Conservation (phyloP, 2,888 invertebrate genomes). For the Thelaira solivaga region DNA sequence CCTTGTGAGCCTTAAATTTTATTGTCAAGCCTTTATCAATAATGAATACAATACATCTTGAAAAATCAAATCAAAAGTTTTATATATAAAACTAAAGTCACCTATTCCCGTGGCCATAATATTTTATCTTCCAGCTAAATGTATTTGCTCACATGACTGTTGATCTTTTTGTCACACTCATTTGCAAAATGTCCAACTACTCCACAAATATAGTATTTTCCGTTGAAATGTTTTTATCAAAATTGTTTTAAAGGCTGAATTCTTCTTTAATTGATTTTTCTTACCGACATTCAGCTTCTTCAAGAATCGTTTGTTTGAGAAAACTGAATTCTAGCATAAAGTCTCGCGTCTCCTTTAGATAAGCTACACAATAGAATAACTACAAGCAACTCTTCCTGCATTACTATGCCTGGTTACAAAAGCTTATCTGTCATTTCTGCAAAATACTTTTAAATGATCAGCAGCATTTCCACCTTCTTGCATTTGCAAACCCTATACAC, state of each 20-base stretch:
- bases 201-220: conserved; percentile 40
- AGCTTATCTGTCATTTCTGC: not conserved
- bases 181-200: conserved; percentile 22
- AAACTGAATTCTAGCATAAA: not conserved
- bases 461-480: not conserved
- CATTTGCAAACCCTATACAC: not conserved
- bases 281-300: conserved; percentile 27
- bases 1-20: no score
- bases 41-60: no score
- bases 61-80: no score
- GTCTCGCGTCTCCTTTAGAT: not conserved
- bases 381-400: not conserved
- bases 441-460: not conserved
- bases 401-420: not conserved
- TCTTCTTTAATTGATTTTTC: conserved; percentile 12
- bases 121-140: no score
- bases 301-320: conserved; percentile 4
- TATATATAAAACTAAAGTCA: no score
- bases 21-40: no score
- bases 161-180: conserved; percentile 22
- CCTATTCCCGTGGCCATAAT: no score
- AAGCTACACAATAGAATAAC: not conserved
- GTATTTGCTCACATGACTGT: no score
- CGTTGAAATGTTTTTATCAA: conserved; percentile 31
- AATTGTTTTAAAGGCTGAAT: not conserved